Percentiles rank a stretch among this genome's conserved stretches.
Conservation (phyloP, 2,888 invertebrate genomes). For the Trissolcus brochymenae region DNA sequence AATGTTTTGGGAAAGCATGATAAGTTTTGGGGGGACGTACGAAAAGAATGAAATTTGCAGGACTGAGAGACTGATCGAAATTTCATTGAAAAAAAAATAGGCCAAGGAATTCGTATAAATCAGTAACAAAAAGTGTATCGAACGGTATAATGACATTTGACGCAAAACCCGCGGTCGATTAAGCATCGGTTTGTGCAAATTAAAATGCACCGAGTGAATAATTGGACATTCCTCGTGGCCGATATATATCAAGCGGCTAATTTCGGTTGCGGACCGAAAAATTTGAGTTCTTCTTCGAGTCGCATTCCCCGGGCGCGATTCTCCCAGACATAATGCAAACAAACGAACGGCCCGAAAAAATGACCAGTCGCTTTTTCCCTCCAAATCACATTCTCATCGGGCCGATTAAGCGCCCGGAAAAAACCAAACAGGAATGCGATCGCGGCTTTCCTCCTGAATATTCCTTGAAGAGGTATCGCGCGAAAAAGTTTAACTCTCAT, state of each 20-base stretch:
- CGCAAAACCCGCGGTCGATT: no score
- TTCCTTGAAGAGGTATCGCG: constrained; percentile 41
- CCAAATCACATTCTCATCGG: constrained; percentile 52
- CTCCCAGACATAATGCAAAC: constrained; percentile 52
- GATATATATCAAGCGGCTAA: no score
- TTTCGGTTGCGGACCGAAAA: constrained; percentile 8
- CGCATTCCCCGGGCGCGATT: constrained; percentile 44
- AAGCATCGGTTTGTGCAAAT: no score
- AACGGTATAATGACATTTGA: constrained; percentile 1
- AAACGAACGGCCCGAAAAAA: constrained; percentile 47
- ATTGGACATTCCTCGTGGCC: no score
- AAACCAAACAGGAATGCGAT: constrained; percentile 48
- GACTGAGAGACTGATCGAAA: neutral
- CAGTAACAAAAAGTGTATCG: neutral
- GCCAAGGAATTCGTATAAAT: neutral
- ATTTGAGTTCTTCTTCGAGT: constrained; percentile 47
- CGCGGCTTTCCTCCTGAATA: constrained; percentile 45
- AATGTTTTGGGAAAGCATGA: neutral
- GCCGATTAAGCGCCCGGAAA: constrained; percentile 45
- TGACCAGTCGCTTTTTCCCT: constrained; percentile 41
- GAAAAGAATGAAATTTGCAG: neutral
- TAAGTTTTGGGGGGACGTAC: neutral
- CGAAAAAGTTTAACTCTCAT: constrained; percentile 47
- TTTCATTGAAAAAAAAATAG: neutral
- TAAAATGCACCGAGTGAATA: no score